Evolutionary conservation across 92 coral and sea anemone genomes (phyloP), one percentile per base, ranked within the genome.

Genomic region (Phenganax subtilis): DNA sequence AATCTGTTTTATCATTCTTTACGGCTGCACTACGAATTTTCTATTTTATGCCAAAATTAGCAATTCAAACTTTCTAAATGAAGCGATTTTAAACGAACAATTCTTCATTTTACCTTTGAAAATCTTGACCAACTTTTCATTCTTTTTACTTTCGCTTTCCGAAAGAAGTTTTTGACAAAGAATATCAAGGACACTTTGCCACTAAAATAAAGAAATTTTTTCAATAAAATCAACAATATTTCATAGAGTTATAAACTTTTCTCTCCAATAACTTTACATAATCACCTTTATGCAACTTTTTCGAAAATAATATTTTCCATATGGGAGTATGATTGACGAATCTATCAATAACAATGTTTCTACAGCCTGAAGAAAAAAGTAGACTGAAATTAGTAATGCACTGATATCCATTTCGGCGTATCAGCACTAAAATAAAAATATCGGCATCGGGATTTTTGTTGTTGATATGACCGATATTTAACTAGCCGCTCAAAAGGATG

Each of bases 281-380:
- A 15, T 16, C 60, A 76, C 81, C 81, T 76, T 76, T 9, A 59
- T 59, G 70, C 57, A 53, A 59, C 10, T 29, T 25, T 59, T 55
- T 12, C 81, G 70, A 76, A 76, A 76, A 44, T 57, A 76, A 16
- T 76, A 70, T 56, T 76, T 76, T 29, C 69, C 69, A 31, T 76
- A 76, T 56, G 70, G 11, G 54, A 76, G n/a, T 12, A 76, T n/a
- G 5, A 51, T 47, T 1, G 70, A 76, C 9, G 81, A 64, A 57
- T 76, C 81, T 30, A 52, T 52, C 54, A 52, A 57, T n/a, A 76
- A 76, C 81, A 76, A 64, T 29, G 70, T 57, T 56, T 76, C 81
- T 16, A 76, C 56, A 76, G 81, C 81, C 81, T 75, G 15, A 29
- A 55, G 20, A 76, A 51, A 20, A 56, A 25, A 20, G 25, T 20